Evolutionary conservation across 2,888 invertebrate genomes (phyloP), one percentile per base, ranked within the genome.

Genomic region (Phalangium opilio): DNA sequence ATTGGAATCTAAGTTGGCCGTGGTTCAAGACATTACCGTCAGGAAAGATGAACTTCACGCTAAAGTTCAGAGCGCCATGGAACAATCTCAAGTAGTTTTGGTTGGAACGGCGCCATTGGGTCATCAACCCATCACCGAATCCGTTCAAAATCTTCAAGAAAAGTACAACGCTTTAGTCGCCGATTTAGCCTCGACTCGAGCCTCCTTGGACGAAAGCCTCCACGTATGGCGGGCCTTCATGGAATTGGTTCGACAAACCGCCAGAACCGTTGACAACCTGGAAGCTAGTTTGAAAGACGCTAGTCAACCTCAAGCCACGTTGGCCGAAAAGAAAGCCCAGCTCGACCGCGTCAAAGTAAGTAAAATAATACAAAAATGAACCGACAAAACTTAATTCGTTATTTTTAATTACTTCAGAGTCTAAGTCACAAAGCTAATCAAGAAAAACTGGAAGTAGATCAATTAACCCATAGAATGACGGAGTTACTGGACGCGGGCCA

Each of bases 201-300:
- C 82, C 1, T 75, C 81, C 57, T 68, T 90, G 12, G 89, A 89
- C 62, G 87, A 87, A 59, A 83, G 84, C 1, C 81, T 91, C 14
- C 83, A 84, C 20, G 83, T 84, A 68, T 90, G 89, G 89, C 79
- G 87, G 49, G 86, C 84, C 41, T 80, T 89, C 61, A 68, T 87
- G 43, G 86, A 89, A 64, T 85, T 89, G 64, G 83, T 87, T 50
- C 83, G 85, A 61, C 76, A 81, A 42, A 75, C 89, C 17, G 79
- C 81, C 57, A 86, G 85, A 64, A 82, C 81, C 32, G 79, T 86
- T 20, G 77, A 77, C 45, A 80, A 80, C 70, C 73, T 89, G 61
- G 79, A 85, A 61, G 71, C 68, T n/a, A 76, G 79, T 57, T 65
- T 84, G 3, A 72, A 75, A 45, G 86, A 87, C 60, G 70, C 85